Base-by-base conservation (phyloP, 2,797 vertebrate genomes). In the Sandelia bainsii region DNA sequence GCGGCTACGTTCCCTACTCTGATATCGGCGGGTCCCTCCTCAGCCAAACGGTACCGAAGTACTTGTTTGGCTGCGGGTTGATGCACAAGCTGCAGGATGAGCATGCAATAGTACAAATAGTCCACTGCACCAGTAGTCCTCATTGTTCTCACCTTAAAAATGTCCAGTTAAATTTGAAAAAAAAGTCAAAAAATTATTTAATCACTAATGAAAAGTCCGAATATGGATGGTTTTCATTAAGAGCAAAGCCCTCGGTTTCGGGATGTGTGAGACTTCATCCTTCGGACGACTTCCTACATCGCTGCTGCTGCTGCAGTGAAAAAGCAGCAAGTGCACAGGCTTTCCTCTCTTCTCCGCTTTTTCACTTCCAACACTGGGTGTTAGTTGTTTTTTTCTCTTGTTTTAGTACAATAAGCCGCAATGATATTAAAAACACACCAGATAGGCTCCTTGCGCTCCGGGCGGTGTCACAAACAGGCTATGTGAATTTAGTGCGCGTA, bases 11-110 rank as follows among this genome's bases (percentile, higher is more conserved):
- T 99, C 34, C 98, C 98, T 42, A 99, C 96, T 81, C 96, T 94
- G 83, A 98, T 95, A 85, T 98, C 97, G 57, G 97, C 96, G 3
- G 97, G 97, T 90, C 98, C 97, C 90, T 98, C 98, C 93, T 98
- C 98, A 0, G 97, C 96, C 88, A 99, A 70, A 27, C 97, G 96
- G 93, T 99, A 99, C 37, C 96, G 95, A 75, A 98, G 95, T 83
- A 98, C 96, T 86, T 99, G 96, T 93, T 99, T 99, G 76, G 96
- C 96, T 49, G 95, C 94, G 34, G 96, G 96, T 89, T 95, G 95
- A 91, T 94, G 95, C 90, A 97, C 92, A 77, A 97, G 93, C 93
- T 96, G 96, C 93, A 95, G 89, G 90, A 96, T 88, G 66, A 97
- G 89, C 71, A 96, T 85, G 88, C 95, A 93, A 84, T 96, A 96